These are phyloP conservation scores for Ligdia adustata DNA, from an alignment of 2,888 invertebrate genomes.

Conservation along the genomic window DNA sequence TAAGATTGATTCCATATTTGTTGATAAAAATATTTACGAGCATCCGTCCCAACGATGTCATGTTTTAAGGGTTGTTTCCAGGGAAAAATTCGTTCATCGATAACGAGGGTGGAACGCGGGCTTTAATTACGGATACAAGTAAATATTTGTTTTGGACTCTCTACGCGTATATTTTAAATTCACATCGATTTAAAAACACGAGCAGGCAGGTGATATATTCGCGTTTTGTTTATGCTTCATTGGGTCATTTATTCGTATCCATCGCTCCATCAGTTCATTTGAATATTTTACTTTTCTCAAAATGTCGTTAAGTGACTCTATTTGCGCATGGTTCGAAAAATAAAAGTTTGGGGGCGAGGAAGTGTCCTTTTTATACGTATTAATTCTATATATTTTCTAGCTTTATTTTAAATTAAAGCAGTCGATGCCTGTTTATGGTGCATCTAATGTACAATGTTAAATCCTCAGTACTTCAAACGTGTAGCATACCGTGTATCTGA, in stretches of 20 bases:
- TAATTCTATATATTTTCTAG: too few relatives aligned
- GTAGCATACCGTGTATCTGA: constrained; percentile 3
- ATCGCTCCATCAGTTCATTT: not conserved
- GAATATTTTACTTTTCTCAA: too few relatives aligned
- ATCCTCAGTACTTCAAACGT: not conserved
- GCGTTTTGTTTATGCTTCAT: constrained; percentile 1
- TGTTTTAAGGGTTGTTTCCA: constrained; percentile 4
- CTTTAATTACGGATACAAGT: constrained; percentile 21
- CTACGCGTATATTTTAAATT: constrained; percentile 16
- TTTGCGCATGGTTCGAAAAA: too few relatives aligned
- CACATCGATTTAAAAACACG: constrained; percentile 16
- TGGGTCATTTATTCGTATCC: not conserved
- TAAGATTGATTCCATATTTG: too few relatives aligned
- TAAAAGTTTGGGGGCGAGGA: too few relatives aligned
- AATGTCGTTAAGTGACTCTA: too few relatives aligned
- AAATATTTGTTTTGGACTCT: constrained; percentile 19
- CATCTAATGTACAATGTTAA: not conserved
- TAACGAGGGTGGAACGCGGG: constrained; percentile 20
- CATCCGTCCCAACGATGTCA: too few relatives aligned
- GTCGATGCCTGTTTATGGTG: not conserved
- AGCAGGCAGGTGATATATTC: constrained; percentile 7
- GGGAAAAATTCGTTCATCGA: constrained; percentile 14
- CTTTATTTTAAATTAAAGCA: too few relatives aligned
- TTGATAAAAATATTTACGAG: too few relatives aligned
- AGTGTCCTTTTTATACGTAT: too few relatives aligned